phyloP scores from a whole-genome alignment of 2,888 invertebrate genomes.

The Apoderus coryli region DNA sequence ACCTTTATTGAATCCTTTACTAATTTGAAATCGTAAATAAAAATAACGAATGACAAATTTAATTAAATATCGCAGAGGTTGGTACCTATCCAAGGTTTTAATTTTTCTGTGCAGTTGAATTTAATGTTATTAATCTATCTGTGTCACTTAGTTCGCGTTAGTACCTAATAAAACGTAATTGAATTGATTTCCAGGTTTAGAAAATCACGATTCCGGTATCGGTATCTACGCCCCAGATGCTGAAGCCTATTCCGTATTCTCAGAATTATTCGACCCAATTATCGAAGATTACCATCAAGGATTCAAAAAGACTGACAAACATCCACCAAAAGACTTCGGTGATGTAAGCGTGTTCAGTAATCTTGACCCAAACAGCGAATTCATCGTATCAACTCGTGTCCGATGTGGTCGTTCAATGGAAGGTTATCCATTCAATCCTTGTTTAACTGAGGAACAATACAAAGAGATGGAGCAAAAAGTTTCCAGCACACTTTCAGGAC shows the following conservation, averaged over 20 bases:
- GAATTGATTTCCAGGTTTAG: conserved; percentile 65
- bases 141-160: too few relatives aligned
- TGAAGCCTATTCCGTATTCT: conserved; percentile 83
- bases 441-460: conserved; percentile 91
- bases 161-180: neutral
- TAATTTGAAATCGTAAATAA: too few relatives aligned
- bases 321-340: conserved; percentile 89
- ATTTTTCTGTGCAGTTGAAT: too few relatives aligned
- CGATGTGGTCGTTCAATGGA: conserved; percentile 90
- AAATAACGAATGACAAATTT: too few relatives aligned
- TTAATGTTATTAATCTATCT: too few relatives aligned
- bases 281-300: conserved; percentile 96
- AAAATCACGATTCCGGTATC: conserved; percentile 92
- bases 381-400: conserved; percentile 89
- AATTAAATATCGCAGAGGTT: too few relatives aligned
- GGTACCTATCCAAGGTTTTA: too few relatives aligned
- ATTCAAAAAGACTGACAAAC: conserved; percentile 87
- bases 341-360: conserved; percentile 82
- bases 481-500: conserved; percentile 64
- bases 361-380: conserved; percentile 82
- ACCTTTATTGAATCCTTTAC: too few relatives aligned
- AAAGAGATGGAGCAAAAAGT: conserved; percentile 94
- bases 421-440: conserved; percentile 96
- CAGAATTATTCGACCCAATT: conserved; percentile 91
- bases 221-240: conserved; percentile 98